Base-by-base conservation (phyloP, 2,797 vertebrate species). In the Xiphorhynchus erythropygius region DNA sequence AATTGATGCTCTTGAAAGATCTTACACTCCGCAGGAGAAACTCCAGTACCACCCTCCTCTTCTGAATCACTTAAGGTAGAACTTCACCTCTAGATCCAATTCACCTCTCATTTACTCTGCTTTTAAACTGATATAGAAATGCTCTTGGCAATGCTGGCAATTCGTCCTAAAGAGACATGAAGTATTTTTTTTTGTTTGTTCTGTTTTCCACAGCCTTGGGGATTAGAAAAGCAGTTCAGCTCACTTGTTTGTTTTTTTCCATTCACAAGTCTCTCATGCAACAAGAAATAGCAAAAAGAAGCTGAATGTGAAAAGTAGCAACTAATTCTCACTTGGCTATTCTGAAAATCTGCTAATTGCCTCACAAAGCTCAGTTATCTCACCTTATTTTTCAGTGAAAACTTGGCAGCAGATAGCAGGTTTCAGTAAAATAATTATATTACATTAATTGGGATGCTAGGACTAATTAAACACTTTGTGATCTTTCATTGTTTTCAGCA, bases 341-440 rank as follows among this genome's bases (percentile, higher is more conserved):
- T 82, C 73, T 82, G 94, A 88, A 88, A 93, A 93, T 12, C 42
- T 92, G 73, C 4, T 93, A 93, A 95, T 93, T 92, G 50, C 27
- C 35, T 41, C 65, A 75, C 53, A 88, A 88, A 82, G 9, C 80
- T 65, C n/a, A 33, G 39, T 46, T 84, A 22, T 80, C 76, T 96
- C 56, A 13, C 71, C 71, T 86, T 28, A 68, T 46, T 90, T 86
- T 90, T 86, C 69, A 14, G 11, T 84, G 46, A 83, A 85, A 30
- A 57, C 46, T 35, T 62, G 42, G 57, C 8, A 78, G 55, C 13
- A 81, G 46, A 81, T 49, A 84, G 50, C 9, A 71, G 3, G 6
- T 81, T 88, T 71, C 27, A 41, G 25, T 57, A 75, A 63, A 87
- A 77, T 78, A 78, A 84, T 83, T 83, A 8, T 74, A 76, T 53